phyloP scores from a whole-genome alignment of 2,888 invertebrate species.

The Pemphredon lugubris region DNA sequence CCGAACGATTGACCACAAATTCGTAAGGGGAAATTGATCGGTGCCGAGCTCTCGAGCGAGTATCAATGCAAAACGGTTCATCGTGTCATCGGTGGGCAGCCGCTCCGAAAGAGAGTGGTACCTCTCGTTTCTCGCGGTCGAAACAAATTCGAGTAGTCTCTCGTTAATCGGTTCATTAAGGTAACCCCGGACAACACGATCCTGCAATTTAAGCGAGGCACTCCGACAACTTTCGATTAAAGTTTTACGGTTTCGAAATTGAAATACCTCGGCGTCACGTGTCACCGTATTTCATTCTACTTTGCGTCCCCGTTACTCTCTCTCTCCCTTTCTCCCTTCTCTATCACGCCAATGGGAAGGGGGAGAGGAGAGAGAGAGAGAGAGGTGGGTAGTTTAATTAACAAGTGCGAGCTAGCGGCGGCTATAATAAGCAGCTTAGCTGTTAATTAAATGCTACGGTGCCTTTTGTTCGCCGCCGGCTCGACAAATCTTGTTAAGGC shows the following conservation, averaged over 20 bases:
- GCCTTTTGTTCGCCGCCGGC: slow-evolving; percentile 39
- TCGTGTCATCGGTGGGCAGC: too few species aligned
- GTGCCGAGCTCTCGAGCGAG: too few species aligned
- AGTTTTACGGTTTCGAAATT: slow-evolving; percentile 54
- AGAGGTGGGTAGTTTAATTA: slow-evolving; percentile 56
- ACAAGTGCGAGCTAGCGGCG: slow-evolving; percentile 34
- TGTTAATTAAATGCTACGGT: slow-evolving; percentile 56
- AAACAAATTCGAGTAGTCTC: neutral
- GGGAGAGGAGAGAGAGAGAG: too few species aligned
- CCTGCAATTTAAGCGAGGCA: neutral
- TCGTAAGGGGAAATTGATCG: neutral
- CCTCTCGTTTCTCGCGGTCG: neutral
- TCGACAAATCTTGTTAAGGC: slow-evolving; percentile 54
- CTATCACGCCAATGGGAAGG: too few species aligned
- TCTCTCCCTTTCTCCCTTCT: too few species aligned
- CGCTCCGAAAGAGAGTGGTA: neutral
- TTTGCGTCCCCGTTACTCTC: slow-evolving; percentile 26
- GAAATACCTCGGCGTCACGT: slow-evolving; percentile 50
- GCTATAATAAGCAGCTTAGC: slow-evolving; percentile 62
- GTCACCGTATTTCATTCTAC: slow-evolving; percentile 54
- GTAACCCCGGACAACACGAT: too few species aligned
- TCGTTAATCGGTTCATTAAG: neutral
- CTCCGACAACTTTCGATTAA: slow-evolving; percentile 26
- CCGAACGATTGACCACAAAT: slow-evolving; percentile 9
- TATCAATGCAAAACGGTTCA: too few species aligned